Percentiles rank a stretch among this genome's conserved stretches.
Conservation (phyloP, 2,113 vertebrate genomes). For the Lepus europaeus region DNA sequence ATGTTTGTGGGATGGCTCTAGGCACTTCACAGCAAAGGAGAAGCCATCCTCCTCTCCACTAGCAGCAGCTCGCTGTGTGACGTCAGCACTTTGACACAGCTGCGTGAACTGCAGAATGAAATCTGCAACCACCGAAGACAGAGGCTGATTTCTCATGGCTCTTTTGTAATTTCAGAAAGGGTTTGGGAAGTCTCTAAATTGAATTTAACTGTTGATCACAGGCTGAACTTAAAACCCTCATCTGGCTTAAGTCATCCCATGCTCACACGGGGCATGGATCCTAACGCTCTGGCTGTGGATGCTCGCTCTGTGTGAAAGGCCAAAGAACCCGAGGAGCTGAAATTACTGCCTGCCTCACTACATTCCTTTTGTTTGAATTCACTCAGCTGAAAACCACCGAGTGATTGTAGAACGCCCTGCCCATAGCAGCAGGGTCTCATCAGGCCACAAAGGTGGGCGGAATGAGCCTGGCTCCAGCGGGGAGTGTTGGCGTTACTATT, state of each 20-base stretch:
- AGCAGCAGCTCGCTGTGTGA: conserved; percentile 65
- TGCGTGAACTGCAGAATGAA: conserved; percentile 77
- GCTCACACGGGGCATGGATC: not conserved
- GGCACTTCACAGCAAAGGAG: conserved; percentile 72
- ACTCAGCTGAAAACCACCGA: conserved; percentile 38
- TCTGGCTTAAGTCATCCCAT: conserved; percentile 78
- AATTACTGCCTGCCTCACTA: conserved; percentile 68
- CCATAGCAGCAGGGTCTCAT: conserved; percentile 39
- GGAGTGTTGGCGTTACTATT: not conserved
- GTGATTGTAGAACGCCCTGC: conserved; percentile 43
- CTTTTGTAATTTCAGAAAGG: conserved; percentile 77
- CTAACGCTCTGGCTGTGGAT: conserved; percentile 31
- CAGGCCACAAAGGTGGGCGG: conserved; percentile 58
- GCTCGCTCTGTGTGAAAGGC: conserved; percentile 58
- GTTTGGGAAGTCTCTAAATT: conserved; percentile 81
- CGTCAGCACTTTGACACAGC: conserved; percentile 78
- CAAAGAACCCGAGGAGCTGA: conserved; percentile 44
- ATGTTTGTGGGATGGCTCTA: conserved; percentile 57
- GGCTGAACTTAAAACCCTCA: conserved; percentile 70
- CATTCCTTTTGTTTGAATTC: conserved; percentile 79
- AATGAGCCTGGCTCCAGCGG: conserved; percentile 26
- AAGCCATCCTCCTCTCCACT: conserved; percentile 34
- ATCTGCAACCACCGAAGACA: conserved; percentile 72
- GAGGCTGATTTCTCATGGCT: conserved; percentile 74
- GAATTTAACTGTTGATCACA: conserved; percentile 73